Conservation (phyloP, 92 coral and sea anemone species). For the Phenganax stokvisi region DNA sequence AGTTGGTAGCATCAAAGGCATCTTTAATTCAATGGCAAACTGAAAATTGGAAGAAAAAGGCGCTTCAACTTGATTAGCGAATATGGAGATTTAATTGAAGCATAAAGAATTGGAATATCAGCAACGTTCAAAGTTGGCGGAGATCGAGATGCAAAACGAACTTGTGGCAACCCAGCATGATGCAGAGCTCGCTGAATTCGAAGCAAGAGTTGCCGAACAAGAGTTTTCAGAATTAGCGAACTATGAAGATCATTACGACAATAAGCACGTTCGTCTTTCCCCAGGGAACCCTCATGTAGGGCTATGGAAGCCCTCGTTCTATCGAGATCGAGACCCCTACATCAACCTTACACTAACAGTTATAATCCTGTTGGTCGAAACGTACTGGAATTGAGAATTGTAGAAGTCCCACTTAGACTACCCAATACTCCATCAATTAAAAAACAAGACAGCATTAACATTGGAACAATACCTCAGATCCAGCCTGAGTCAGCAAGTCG, state of each 20-base stretch:
- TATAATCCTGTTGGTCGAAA: too few species aligned
- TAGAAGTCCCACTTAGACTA: too few species aligned
- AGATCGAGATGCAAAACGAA: constrained; percentile 27
- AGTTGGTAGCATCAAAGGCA: constrained; percentile 26
- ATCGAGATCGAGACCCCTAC: neutral
- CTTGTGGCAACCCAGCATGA: constrained; percentile 2
- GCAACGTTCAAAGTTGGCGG: constrained; percentile 35
- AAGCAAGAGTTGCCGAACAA: constrained; percentile 23
- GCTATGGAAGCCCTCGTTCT: neutral
- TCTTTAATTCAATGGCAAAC: constrained; percentile 26
- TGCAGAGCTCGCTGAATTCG: constrained; percentile 36
- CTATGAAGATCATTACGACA: constrained; percentile 1
- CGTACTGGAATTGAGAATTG: too few species aligned
- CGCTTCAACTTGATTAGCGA: constrained; percentile 23
- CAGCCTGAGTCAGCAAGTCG: neutral
- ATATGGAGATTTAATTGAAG: constrained; percentile 42
- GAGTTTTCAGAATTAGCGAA: constrained; percentile 15
- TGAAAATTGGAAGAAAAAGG: constrained; percentile 13
- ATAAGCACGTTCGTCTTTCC: constrained; percentile 6
- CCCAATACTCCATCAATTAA: too few species aligned
- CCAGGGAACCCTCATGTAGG: neutral
- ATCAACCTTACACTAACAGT: too few species aligned
- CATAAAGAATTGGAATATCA: constrained; percentile 40
- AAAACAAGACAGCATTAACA: neutral
- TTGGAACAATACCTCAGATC: neutral